Conservation (phyloP, 2,113 vertebrate genomes). For the Notarius lentiginosus region DNA sequence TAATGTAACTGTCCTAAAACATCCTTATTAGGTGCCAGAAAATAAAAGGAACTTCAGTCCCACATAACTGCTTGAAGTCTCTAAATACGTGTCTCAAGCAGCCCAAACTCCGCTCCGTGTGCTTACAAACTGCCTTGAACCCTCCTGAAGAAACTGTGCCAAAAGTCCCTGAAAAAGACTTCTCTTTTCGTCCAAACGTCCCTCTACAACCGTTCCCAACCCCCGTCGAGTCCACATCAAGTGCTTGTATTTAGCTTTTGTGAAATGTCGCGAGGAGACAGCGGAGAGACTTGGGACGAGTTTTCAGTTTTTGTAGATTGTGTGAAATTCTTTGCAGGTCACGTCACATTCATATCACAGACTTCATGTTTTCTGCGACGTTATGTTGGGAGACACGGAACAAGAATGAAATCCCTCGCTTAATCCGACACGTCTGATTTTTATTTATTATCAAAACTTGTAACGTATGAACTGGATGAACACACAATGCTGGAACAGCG, state of each 20-base stretch:
- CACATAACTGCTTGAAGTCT: background rate
- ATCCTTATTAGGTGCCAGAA: background rate
- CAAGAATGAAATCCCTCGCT: too few species aligned
- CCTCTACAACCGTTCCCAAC: background rate
- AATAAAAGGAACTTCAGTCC: background rate
- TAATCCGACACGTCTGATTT: too few species aligned
- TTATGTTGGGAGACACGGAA: too few species aligned
- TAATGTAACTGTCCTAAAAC: too few species aligned
- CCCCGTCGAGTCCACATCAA: background rate
- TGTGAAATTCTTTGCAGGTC: too few species aligned
- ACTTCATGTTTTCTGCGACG: too few species aligned
- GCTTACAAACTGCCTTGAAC: background rate
- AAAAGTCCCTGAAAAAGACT: conserved; percentile 11
- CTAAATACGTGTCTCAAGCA: background rate
- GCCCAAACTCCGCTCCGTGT: background rate
- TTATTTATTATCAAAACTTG: too few species aligned
- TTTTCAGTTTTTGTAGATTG: too few species aligned
- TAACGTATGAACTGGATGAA: too few species aligned
- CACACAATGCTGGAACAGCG: too few species aligned
- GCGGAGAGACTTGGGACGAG: too few species aligned
- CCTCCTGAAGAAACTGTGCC: background rate
- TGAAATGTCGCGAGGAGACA: background rate
- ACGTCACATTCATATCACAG: too few species aligned
- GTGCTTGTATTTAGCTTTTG: background rate
- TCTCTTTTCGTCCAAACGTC: background rate